Conservation (phyloP, 2,888 invertebrate species). For the Phortica okadai region DNA sequence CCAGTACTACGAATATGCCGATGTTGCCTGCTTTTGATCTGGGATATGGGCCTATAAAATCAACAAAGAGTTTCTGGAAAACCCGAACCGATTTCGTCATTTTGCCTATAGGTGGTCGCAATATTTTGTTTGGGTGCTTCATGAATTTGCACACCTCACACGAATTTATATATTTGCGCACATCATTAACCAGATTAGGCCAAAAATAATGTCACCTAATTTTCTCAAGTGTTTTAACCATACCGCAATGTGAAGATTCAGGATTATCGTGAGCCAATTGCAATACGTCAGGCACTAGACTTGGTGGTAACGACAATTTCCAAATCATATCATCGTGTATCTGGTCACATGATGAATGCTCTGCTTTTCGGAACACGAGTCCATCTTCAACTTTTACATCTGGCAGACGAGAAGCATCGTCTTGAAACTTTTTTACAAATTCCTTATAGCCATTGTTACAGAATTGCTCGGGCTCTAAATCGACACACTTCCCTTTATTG, state of each 20-base stretch:
- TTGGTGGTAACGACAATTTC: too few species aligned
- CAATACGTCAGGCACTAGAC: too few species aligned
- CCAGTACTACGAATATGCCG: slow-evolving; percentile 27
- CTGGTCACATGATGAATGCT: too few species aligned
- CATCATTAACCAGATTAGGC: neutral
- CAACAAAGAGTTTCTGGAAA: neutral
- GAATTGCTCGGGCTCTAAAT: slow-evolving; percentile 3
- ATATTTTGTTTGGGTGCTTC: slow-evolving; percentile 7
- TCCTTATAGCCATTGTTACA: slow-evolving; percentile 6
- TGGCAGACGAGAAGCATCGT: neutral
- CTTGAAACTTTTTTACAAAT: neutral
- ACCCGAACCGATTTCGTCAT: neutral
- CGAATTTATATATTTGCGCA: neutral
- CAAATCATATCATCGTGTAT: too few species aligned
- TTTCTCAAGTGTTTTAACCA: neutral
- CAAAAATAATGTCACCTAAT: too few species aligned
- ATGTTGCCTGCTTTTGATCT: too few species aligned
- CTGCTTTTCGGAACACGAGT: too few species aligned
- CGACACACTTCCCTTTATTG: too few species aligned
- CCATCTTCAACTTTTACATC: too few species aligned
- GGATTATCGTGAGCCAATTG: too few species aligned
- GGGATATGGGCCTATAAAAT: slow-evolving; percentile 15
- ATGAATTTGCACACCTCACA: slow-evolving; percentile 10
- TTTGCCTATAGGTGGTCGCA: neutral
- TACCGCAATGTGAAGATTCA: slow-evolving; percentile 33